A percentile compares a stretch with the other conserved stretches of the same genome.
Evolutionary conservation across 2,113 vertebrate species (phyloP).

Genomic region (Heterotilapia buettikoferi): DNA sequence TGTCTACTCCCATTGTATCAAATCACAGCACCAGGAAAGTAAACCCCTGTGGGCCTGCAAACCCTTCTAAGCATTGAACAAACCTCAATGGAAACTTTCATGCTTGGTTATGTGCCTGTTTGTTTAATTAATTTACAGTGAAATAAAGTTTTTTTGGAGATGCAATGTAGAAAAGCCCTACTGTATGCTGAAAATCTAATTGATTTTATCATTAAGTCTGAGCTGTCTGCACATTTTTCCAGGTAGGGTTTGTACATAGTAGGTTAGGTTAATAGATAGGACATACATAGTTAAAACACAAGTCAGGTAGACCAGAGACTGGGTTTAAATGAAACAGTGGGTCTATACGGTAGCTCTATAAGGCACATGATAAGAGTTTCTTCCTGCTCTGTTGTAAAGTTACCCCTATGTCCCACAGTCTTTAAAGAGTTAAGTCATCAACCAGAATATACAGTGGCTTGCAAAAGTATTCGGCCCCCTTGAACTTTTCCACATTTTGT

Average conservation of each 20-base stretch:
- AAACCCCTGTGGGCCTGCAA: neutral
- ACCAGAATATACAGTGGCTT: neutral
- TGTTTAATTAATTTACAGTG: neutral
- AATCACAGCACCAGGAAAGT: neutral
- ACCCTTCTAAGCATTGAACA: neutral
- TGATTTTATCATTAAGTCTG: neutral
- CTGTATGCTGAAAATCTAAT: neutral
- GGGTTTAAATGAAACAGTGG: neutral
- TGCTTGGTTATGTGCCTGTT: neutral
- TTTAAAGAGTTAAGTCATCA: neutral
- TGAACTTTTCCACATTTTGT: no score
- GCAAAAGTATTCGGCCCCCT: no score
- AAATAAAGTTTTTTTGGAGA: neutral
- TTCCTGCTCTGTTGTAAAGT: neutral
- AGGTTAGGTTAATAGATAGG: neutral
- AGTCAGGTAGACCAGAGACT: neutral
- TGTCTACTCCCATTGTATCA: conserved; percentile 54
- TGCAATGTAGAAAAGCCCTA: neutral
- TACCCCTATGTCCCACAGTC: neutral
- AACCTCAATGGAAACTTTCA: neutral
- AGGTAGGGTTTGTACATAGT: neutral
- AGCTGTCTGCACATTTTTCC: neutral
- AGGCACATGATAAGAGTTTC: neutral
- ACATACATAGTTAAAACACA: neutral
- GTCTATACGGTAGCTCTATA: neutral